A percentile compares a stretch with the other conserved stretches of the same genome.
phyloP scores from a whole-genome alignment of 2,113 vertebrate genomes.

The Alexandromys fortis region DNA sequence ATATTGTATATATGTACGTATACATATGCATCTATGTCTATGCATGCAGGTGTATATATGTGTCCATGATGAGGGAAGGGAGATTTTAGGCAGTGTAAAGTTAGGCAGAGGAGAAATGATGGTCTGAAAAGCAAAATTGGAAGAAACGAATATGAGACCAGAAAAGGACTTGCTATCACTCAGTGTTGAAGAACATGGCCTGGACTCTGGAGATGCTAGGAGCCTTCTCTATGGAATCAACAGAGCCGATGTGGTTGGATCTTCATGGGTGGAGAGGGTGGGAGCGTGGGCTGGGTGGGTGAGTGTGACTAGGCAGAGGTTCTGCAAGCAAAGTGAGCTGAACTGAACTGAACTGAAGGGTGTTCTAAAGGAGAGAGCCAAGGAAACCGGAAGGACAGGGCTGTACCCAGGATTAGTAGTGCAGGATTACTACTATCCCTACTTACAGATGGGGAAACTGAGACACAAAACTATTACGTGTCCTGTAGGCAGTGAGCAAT shows the following conservation, averaged over 20 bases:
- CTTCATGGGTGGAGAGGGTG: not conserved
- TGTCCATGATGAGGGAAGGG: not conserved
- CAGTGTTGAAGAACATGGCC: not conserved
- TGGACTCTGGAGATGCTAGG: not conserved
- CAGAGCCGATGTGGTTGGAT: not conserved
- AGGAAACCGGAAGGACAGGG: not conserved
- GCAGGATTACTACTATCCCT: not conserved
- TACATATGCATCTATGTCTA: not conserved
- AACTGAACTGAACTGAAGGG: no score
- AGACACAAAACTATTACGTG: not conserved
- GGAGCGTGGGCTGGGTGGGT: no score
- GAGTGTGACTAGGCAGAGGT: not conserved
- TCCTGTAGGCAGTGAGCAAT: not conserved
- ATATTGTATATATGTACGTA: not conserved
- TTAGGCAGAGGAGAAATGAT: not conserved
- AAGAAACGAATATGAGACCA: not conserved
- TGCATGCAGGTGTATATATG: not conserved
- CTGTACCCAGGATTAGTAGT: not conserved
- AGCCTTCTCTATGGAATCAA: not conserved
- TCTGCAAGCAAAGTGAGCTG: not conserved
- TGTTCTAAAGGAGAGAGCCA: no score
- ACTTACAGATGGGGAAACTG: not conserved
- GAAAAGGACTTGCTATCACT: not conserved
- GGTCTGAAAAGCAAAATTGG: not conserved
- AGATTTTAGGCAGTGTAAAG: not conserved